phyloP scores from a whole-genome alignment of 2,113 vertebrate species.

The Varanus salvator region DNA sequence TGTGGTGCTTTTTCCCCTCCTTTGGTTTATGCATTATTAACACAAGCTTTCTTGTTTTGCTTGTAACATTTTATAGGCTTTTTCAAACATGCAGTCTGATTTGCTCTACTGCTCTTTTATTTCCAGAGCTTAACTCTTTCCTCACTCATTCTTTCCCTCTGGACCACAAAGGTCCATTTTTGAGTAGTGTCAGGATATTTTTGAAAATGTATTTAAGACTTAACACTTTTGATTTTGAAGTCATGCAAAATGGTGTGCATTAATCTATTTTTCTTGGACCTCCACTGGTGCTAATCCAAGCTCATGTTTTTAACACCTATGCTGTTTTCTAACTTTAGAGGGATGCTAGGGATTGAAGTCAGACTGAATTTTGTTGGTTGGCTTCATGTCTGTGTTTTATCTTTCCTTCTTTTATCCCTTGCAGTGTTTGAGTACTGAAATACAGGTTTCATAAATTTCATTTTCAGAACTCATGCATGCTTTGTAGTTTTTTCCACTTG shows the following conservation, averaged over 20 bases:
- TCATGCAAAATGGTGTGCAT: background rate
- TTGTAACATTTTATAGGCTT: slow-evolving; percentile 84
- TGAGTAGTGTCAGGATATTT: slow-evolving; percentile 20
- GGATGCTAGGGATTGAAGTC: background rate
- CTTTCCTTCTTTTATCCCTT: background rate
- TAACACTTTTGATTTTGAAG: slow-evolving; percentile 27
- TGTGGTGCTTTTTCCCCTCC: slow-evolving; percentile 59
- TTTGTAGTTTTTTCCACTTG: background rate
- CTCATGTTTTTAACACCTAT: background rate
- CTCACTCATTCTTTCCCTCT: slow-evolving; percentile 29
- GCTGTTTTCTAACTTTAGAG: background rate
- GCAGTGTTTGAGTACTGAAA: background rate
- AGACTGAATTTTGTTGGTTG: background rate
- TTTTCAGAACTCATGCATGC: background rate
- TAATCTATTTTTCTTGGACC: slow-evolving; percentile 26
- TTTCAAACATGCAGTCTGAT: slow-evolving; percentile 79
- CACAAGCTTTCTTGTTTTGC: slow-evolving; percentile 83
- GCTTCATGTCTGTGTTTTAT: background rate
- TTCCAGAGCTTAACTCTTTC: slow-evolving; percentile 77
- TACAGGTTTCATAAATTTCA: slow-evolving; percentile 7
- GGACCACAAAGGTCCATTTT: slow-evolving; percentile 42
- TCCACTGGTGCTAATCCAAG: slow-evolving; percentile 40
- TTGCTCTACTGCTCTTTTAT: slow-evolving; percentile 77
- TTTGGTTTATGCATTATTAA: slow-evolving; percentile 86
- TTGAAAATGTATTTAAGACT: slow-evolving; percentile 13